Conservation (phyloP, 2,113 vertebrate genomes). For the Aspiorhynchus laticeps region DNA sequence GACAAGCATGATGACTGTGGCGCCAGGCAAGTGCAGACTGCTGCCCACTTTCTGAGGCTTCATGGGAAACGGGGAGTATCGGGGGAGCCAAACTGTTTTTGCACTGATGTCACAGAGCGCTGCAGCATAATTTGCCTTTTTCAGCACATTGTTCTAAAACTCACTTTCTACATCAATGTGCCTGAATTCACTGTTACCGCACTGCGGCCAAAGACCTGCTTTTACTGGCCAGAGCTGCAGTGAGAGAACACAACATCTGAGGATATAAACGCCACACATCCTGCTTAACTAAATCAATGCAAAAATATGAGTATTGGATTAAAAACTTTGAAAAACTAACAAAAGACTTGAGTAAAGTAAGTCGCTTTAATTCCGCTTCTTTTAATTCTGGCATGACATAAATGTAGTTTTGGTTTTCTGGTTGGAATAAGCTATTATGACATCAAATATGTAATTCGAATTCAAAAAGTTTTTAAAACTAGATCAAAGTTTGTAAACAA, state of each 20-base stretch:
- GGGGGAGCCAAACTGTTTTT: constrained; percentile 74
- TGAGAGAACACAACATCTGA: constrained; percentile 5
- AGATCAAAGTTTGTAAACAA: no score
- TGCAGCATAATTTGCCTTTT: constrained; percentile 81
- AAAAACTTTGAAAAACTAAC: not conserved
- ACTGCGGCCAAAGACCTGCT: constrained; percentile 25
- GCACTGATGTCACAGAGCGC: constrained; percentile 78
- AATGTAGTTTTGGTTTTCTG: no score
- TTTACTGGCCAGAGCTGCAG: constrained; percentile 26
- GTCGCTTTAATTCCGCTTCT: no score
- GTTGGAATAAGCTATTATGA: no score
- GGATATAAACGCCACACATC: not conserved
- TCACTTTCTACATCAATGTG: constrained; percentile 71
- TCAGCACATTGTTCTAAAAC: constrained; percentile 76
- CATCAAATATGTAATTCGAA: no score
- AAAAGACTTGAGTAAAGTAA: no score
- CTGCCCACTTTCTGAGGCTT: constrained; percentile 84
- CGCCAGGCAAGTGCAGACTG: constrained; percentile 84
- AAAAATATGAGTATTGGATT: not conserved
- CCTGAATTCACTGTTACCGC: constrained; percentile 6
- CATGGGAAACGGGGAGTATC: constrained; percentile 84
- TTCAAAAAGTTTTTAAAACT: no score
- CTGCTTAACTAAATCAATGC: not conserved
- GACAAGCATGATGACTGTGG: constrained; percentile 88
- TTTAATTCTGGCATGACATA: no score